Base-by-base conservation (phyloP, 2,113 vertebrate genomes). In the Alces alces region DNA sequence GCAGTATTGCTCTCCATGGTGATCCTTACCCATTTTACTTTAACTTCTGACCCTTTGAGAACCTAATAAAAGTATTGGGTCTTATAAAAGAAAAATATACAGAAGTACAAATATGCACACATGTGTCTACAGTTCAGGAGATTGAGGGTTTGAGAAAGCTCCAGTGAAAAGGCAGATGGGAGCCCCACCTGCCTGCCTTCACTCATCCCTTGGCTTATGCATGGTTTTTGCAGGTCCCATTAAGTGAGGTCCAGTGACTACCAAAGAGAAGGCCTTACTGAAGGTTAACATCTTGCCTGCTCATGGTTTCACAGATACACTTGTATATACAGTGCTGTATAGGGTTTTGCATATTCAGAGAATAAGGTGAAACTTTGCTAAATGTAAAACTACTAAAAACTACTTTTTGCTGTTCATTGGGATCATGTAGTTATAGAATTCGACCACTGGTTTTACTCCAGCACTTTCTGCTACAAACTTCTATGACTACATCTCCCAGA, bases 401-500 rank as follows among this genome's bases (percentile, higher is more conserved):
- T 10, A 8, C 19, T 33, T n/a, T 85, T 87, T 43, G 23, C 52
- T 84, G 4, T 66, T 58, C 30, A 3, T 33, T 43, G 36, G 55
- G 82, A 84, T 57, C n/a, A 3, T 83, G 55, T 54, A 61, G 47
- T 58, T 61, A 17, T n/a, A 89, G 93, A 61, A 58, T 43, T 57
- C 39, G 39, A 50, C n/a, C 52, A 1, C 73, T 50, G 52, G 39
- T 85, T 95, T 55, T 92, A 15, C 45, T 58, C 36, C 12, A 58
- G 94, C 50, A 30, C 87, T 88, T 91, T 61, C 5, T 94, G 58
- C 88, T 39, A 30, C 60, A 61, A 7, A 70, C 43, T 86, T 47
- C 19, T 50, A 55, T 57, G 73, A 73, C 58, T 52, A 23, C 79
- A 28, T 64, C 80, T 92, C 50, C n/a, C 86, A 94, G 95, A 79